A percentile compares a stretch with the other conserved stretches of the same genome.
Conservation (phyloP, 2,888 invertebrate species). For the Eudemis profundana region DNA sequence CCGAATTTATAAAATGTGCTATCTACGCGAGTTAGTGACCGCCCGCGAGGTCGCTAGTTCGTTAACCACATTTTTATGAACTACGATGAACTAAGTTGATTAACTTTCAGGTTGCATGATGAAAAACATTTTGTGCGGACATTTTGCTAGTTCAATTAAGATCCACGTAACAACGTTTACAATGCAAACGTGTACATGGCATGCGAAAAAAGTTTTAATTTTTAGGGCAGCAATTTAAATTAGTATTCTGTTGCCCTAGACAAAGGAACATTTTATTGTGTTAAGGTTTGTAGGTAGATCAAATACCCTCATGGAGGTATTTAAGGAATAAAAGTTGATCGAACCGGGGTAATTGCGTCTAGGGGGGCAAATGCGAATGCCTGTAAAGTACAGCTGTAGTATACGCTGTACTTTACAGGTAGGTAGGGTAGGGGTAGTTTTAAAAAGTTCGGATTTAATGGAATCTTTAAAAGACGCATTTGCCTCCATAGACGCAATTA, state of each 20-base stretch:
- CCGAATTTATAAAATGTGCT: constrained; percentile 15
- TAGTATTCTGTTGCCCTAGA: background rate
- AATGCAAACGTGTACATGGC: constrained; percentile 6
- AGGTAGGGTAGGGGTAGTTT: no score
- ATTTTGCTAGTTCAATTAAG: constrained; percentile 28
- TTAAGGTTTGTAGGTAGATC: background rate
- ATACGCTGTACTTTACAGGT: no score
- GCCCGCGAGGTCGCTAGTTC: constrained; percentile 37
- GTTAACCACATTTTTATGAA: constrained; percentile 40
- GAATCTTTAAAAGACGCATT: no score
- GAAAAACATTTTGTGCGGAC: constrained; percentile 25
- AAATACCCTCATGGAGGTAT: no score
- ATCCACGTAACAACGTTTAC: constrained; percentile 13
- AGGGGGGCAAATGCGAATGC: no score
- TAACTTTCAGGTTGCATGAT: constrained; percentile 40
- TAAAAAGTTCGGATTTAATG: no score
- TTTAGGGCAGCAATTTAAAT: constrained; percentile 6
- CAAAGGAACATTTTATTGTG: background rate
- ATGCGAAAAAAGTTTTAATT: constrained; percentile 15
- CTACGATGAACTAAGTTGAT: constrained; percentile 38
- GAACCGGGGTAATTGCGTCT: no score
- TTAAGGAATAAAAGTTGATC: no score
- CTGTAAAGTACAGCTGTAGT: no score
- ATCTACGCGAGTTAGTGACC: constrained; percentile 36
- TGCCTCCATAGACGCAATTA: no score